Base-by-base conservation (phyloP, 2,797 vertebrate genomes). In the Chloroceryle inda region DNA sequence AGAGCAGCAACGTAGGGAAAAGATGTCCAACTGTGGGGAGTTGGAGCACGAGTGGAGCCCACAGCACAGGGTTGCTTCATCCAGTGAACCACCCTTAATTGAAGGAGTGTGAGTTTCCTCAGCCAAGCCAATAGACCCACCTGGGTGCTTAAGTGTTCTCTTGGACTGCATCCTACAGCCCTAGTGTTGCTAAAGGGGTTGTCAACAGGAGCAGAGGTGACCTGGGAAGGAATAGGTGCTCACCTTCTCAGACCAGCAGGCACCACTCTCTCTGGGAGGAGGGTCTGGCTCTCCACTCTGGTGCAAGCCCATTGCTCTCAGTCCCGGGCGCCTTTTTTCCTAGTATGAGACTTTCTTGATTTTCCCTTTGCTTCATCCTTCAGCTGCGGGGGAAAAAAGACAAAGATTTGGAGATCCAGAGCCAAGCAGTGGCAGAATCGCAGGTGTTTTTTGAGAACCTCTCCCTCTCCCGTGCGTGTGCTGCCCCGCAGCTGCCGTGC, bases 321-420 rank as follows among this genome's bases (percentile, higher is more conserved):
- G 3, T 40, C 37, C 62, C 53, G 14, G 19, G 9, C 17, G 2
- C 24, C 4, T 19, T 82, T 94, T 16, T 62, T 58, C 53, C 50
- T 19, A 5, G 27, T 21, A 21, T 0, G 9, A 53, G 23, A 35
- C 21, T 45, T 0, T 0, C 14, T 91, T 0, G 0, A 20, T 66
- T 91, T 22, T 16, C n/a, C 33, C 19, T 13, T 13, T 62, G 14
- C 59, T 91, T 87, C 55, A 50, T 79, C n/a, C 50, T 79, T 86
- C 38, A 90, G 45, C 80, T 84, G 67, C 62, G 31, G 80, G 31
- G 80, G 42, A 16, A 61, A 42, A 74, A 63, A 62, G 29, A 10
- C 7, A 15, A 21, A 40, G 47, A 59, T 85, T 38, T 91, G 81
- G 86, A 81, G 74, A 45, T n/a, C 37, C 11, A 22, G 55, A 82